These are phyloP conservation scores for Zaprionus taronus DNA, from an alignment of 1,140 invertebrate genomes.

Conservation along the genomic window DNA sequence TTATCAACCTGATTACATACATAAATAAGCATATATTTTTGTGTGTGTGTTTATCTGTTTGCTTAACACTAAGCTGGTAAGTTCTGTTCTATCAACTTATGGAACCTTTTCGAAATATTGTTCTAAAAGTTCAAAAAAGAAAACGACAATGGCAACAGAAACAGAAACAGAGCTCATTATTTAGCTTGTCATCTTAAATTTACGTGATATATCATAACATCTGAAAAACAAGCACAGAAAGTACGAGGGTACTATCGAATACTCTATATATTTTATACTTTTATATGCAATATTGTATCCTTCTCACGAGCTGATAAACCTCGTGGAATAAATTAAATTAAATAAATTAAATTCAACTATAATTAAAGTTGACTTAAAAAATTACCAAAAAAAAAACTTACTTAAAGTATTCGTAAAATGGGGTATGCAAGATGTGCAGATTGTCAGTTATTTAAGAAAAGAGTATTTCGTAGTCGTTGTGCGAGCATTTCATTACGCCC, in stretches of 20 bases:
- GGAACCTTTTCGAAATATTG: not conserved
- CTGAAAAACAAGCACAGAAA: not conserved
- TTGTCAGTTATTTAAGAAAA: not conserved
- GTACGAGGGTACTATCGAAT: not conserved
- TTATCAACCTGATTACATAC: no score
- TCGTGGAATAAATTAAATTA: no score
- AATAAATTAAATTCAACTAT: not conserved
- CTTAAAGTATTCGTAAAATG: no score
- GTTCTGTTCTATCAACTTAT: not conserved
- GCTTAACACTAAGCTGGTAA: not conserved
- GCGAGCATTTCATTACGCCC: not conserved
- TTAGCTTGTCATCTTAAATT: not conserved
- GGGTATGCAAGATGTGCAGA: not conserved
- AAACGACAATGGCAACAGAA: not conserved
- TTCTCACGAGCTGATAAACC: not conserved
- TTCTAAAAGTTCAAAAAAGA: not conserved
- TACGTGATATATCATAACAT: constrained; percentile 9
- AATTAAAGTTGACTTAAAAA: not conserved
- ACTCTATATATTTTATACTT: not conserved
- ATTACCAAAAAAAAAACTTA: not conserved
- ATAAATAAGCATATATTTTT: no score
- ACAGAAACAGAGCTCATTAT: not conserved
- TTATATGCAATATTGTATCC: not conserved
- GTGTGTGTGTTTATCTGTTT: not conserved
- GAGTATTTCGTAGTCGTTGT: constrained; percentile 13